Base-by-base conservation (phyloP, 1,140 invertebrate genomes). In the Drosophila persimilis region DNA sequence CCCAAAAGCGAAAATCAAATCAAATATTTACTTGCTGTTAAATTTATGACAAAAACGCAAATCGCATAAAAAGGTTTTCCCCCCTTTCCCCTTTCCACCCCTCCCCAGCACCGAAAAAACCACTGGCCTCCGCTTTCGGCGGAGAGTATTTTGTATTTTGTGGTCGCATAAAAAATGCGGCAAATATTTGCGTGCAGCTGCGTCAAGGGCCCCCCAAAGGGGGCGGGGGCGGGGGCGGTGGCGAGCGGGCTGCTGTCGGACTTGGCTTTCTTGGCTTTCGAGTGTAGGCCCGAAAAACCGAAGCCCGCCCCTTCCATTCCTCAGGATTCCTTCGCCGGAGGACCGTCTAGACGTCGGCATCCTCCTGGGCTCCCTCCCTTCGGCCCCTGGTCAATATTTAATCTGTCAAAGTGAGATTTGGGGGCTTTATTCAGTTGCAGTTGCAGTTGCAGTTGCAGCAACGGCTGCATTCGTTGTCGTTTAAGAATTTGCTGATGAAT, bases 401-500 rank as follows among this genome's bases (percentile, higher is more conserved):
- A 80, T 80, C 80, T 80, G 72, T 66, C 58, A 70, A 54, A 60
- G 52, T 48, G 65, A 69, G 63, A 69, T 69, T 69, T 57, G n/a
- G 9, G 53, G 26, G 26, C 54, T 59, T 41, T 64, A 39, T 20
- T 35, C 53, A 53, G 69, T 24, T 24, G 24, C 24, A 15, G 15
- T 15, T 15, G 15, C 15, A 15, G 15, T 65, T 58, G 54, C 61
- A 56, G 67, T 72, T 31, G 47, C 43, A 2, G 31, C n/a, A n/a
- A n/a, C n/a, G n/a, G n/a, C 8, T 7, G 5, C 6, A 15, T 6
- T 15, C 44, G 39, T 51, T 58, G 56, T 29, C 60, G 48, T 43
- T 83, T 72, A 84, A 66, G 66, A 83, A 83, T 83, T 84, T 84
- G 66, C 54, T 85, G 80, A 85, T 85, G 80, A 85, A 84, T 84